Conservation (phyloP, 1,140 invertebrate genomes). For the Caenorhabditis remanei region DNA sequence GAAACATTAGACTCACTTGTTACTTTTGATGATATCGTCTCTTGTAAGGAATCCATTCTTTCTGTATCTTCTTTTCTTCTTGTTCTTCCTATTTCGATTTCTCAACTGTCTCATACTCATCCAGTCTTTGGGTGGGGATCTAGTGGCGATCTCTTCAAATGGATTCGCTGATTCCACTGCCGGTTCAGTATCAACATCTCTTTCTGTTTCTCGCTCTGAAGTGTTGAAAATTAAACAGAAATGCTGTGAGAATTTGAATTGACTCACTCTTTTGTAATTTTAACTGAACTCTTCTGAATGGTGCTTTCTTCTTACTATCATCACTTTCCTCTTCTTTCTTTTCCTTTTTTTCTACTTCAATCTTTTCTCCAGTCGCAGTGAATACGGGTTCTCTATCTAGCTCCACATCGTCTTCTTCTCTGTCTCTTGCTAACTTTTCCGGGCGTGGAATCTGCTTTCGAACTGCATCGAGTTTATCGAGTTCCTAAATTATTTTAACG, state of each 20-base stretch:
- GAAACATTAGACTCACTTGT: background rate
- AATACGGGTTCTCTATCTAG: constrained; percentile 42
- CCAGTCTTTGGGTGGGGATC: constrained; percentile 39
- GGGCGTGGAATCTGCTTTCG: constrained; percentile 55
- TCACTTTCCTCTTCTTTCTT: background rate
- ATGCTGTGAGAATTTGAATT: too few relatives aligned
- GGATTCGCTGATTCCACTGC: constrained; percentile 32
- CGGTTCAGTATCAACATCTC: background rate
- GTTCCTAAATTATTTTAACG: constrained; percentile 16
- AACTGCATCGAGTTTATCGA: constrained; percentile 46
- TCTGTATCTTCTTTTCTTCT: constrained; percentile 20
- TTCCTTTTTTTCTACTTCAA: constrained; percentile 11
- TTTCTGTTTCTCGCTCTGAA: background rate
- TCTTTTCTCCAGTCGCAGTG: background rate
- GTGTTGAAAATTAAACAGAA: background rate
- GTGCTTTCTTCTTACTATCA: constrained; percentile 4
- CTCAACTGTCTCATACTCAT: constrained; percentile 36
- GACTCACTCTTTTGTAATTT: constrained; percentile 19
- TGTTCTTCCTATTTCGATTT: constrained; percentile 24
- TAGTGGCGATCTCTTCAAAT: constrained; percentile 57
- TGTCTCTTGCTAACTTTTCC: constrained; percentile 36
- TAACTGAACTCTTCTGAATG: constrained; percentile 42
- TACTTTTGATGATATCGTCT: constrained; percentile 37
- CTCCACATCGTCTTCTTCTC: constrained; percentile 50
- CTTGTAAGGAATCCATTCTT: constrained; percentile 39